Base-by-base conservation (phyloP, 2,888 invertebrate genomes). In the Nysson spinosus region DNA sequence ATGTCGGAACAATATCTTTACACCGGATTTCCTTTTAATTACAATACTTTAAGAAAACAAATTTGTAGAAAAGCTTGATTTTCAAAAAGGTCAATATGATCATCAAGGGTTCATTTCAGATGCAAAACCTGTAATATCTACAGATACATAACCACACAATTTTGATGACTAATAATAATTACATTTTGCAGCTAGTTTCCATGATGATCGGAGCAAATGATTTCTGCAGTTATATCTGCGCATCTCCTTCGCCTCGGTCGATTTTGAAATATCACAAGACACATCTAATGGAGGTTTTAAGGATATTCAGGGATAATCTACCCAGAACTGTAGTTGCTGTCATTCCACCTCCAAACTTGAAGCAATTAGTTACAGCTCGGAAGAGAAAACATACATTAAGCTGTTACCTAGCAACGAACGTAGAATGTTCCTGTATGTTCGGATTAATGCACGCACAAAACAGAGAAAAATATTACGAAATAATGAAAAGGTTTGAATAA, bases 201-300 rank as follows among this genome's bases (percentile, higher is more conserved):
- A 57, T 91, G 6, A 87, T 91, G 77, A 90, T 92, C 35, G 92
- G 92, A 12, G 83, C 88, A 24, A 92, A 92, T 79, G 91, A 92
- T 74, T 90, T 92, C 75, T 92, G 92, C 65, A 54, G 84, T 0
- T 89, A 91, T 43, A 85, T 91, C 24, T 92, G 92, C 68, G 90
- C 84, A 66, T 60, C 83, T 14, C 63, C 86, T 4, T 82, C 89
- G 43, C 86, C 88, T 0, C 85, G 88, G 77, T 73, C 82, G 16
- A 70, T 87, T 0, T 69, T 91, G 0, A 79, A 87, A 11, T 83
- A 83, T 32, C 91, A 92, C 71, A 88, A 88, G 58, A 39, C 28
- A 0, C 88, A 91, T 63, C 79, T 92, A 69, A 17, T 90, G 0
- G 69, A 86, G 49, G 84, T 88, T 0, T 84, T 92, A 7, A 87